Evolutionary conservation across 2,888 invertebrate species (phyloP), one percentile per base, ranked within the genome.

Genomic region (Athetis lepigone): DNA sequence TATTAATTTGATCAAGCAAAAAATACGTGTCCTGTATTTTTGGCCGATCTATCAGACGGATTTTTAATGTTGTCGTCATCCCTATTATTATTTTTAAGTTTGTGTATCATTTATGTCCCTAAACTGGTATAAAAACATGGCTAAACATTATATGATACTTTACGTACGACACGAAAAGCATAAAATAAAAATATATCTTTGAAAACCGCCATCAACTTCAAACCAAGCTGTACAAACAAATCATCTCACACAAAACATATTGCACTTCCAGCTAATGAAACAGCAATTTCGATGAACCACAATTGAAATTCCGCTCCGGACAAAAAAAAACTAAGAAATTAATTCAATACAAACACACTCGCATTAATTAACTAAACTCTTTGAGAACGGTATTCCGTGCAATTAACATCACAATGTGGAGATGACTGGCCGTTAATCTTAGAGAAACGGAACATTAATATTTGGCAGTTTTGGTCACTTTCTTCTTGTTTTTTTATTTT

Each of bases 351-450:
- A 67, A 67, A 71, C 55, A 74, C 68, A 77, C 65, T 70, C 63
- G 66, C 74, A 60, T 45, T 61, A 66, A 68, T 61, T 40, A 66
- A 52, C 46, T 49, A 64, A 73, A 61, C 57, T 68, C 52, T 70
- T 75, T 52, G 42, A 54, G 61, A 74, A 78, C 79, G 81, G 79
- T 79, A 81, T 79, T 72, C 57, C 55, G 50, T 68, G 68, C 67
- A 79, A 77, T 80, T 80, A 80, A 69, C 58, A 73, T 67, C 63
- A 78, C 43, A 58, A 23, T 58, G 19, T 58, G 50, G 16, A 42
- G 29, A 27, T 11, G 51, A 42, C 50, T n/a, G 43, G 27, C 18
- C 42, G 33, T 69, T 18, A 54, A 51, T 70, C 42, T 58, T 40
- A 27, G 51, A 42, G 70, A 63, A 72, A 59, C 43, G 45, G 49